phyloP scores from a whole-genome alignment of 2,113 vertebrate species.

The Jacana jacana region DNA sequence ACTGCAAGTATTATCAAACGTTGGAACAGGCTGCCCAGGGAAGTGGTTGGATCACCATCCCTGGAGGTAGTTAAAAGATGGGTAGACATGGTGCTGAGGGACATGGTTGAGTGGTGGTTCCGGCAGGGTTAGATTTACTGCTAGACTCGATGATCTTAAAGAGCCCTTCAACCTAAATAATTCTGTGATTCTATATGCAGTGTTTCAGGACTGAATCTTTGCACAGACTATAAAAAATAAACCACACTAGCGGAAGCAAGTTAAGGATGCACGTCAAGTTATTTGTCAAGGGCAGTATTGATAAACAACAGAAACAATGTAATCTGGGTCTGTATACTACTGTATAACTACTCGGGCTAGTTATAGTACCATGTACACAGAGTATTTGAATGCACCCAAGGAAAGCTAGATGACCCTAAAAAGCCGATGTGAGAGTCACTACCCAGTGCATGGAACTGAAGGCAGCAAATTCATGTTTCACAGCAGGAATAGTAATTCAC shows the following conservation, averaged over 20 bases:
- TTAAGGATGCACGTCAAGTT: background rate
- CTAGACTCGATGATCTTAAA: background rate
- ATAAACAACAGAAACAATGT: background rate
- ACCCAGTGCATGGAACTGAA: background rate
- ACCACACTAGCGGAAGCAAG: background rate
- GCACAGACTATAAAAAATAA: background rate
- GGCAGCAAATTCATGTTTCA: background rate
- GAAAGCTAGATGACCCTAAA: background rate
- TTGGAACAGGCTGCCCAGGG: background rate
- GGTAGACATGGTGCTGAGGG: background rate
- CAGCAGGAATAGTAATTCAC: background rate
- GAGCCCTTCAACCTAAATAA: background rate
- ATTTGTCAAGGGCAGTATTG: background rate
- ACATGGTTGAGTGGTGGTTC: background rate
- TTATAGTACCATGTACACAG: background rate
- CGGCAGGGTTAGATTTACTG: background rate
- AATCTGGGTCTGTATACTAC: background rate
- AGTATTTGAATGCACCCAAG: background rate
- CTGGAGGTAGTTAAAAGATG: background rate
- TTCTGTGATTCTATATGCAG: background rate
- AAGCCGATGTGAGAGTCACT: background rate
- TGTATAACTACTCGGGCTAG: background rate
- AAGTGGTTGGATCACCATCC: background rate
- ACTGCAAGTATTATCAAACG: background rate
- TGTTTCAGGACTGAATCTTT: background rate